These are phyloP conservation scores for Stichopus horrens DNA, from an alignment of 53 echinoderm and acorn worm genomes.

Conservation along the genomic window DNA sequence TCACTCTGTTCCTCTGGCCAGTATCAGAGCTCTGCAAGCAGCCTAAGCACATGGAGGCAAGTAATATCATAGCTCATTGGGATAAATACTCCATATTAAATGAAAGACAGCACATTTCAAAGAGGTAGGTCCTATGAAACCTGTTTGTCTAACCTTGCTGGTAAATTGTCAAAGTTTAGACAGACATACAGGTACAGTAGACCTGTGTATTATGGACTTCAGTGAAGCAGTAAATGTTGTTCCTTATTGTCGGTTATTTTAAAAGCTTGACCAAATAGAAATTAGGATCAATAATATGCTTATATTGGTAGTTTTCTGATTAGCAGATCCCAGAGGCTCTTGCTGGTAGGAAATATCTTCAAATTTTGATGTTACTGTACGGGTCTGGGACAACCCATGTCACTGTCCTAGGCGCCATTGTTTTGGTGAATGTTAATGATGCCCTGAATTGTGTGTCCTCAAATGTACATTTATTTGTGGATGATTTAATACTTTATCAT, in stretches of 20 bases:
- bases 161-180: conserved; percentile 4
- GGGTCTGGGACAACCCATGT: not conserved
- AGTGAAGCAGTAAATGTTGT: not conserved
- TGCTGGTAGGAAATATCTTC: not conserved
- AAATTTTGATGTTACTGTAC: not conserved
- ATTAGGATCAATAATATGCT: not conserved
- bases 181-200: not conserved
- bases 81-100: not conserved
- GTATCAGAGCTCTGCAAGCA: not conserved
- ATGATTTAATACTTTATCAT: conserved; percentile 18
- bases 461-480: not conserved
- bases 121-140: not conserved
- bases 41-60: not conserved
- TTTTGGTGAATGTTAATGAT: not conserved
- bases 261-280: not conserved
- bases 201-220: conserved; percentile 1
- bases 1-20: not conserved
- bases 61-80: not conserved
- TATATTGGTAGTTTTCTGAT: not conserved
- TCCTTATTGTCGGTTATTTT: not conserved
- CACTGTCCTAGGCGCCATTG: no score
- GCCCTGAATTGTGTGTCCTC: not conserved
- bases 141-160: not conserved
- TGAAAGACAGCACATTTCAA: not conserved
- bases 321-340: not conserved